Base-by-base conservation (phyloP, 2,888 invertebrate species). In the Dasysyrphus tricinctus region DNA sequence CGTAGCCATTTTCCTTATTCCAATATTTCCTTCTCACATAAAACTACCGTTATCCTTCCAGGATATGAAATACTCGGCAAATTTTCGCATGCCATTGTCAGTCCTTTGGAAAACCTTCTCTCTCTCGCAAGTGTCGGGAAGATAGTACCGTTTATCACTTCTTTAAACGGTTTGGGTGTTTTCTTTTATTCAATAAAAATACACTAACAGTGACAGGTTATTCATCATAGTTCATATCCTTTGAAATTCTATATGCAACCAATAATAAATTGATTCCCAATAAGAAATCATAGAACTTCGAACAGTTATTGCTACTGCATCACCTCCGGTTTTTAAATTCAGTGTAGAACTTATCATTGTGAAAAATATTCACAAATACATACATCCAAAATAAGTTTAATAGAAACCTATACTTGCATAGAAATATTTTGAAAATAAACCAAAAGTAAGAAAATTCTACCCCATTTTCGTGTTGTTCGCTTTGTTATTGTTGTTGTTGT, bases 61-160 rank as follows among this genome's bases (percentile, higher is more conserved):
- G 82, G 75, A 79, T 67, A 81, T 57, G 44, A 72, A 57, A 47
- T 47, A 61, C 14, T 74, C 42, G 47, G 47, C 34, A 75, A 54
- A 39, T 75, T 75, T 82, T 86, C 82, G 57, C 57, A 54, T 24
- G 54, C 5, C 63, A 67, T 29, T 47, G 75, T 86, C 78, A 86
- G 86, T 86, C 79, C 79, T 86, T 78, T 82, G 86, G 86, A 86
- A 86, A 86, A 82, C 82, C 86, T 81, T 81, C 78, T 75, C 72
- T 82, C 86, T 79, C 81, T 82, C 82, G 86, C 82, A 82, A 78
- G 82, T 49, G 74, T 65, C 82, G 74, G 47, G 77, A 49, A 73
- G 67, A 65, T 12, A 54, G 56, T 24, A 65, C 57, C 65, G 57
- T 69, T 69, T 69, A 32, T 67, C 3, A 24, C 24, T 61, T 65